phyloP scores from a whole-genome alignment of 2,797 vertebrate genomes.

The Alcedo quadribrachys region DNA sequence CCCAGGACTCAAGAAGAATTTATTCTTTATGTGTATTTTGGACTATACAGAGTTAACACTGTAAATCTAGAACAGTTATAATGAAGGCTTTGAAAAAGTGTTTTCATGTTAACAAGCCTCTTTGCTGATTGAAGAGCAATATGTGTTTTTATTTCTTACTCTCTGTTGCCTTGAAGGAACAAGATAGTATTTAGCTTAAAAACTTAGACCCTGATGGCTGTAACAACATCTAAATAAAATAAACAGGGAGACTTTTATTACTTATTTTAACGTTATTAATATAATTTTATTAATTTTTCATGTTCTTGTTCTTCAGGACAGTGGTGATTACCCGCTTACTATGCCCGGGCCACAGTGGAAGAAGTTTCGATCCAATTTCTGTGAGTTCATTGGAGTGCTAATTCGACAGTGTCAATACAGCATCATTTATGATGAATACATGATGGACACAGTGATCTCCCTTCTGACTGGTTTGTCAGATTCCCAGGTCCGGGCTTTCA shows the following conservation, averaged over 20 bases:
- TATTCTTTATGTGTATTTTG: not conserved
- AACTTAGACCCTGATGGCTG: not conserved
- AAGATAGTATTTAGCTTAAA: not conserved
- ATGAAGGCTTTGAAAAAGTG: not conserved
- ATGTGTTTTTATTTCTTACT: not conserved
- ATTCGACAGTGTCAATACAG: constrained; percentile 99
- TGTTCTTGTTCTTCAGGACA: constrained; percentile 84
- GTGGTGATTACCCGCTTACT: constrained; percentile 97
- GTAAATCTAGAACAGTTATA: not conserved
- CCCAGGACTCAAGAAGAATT: not conserved
- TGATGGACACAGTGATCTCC: constrained; percentile 99
- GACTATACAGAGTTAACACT: not conserved
- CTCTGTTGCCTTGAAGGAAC: not conserved
- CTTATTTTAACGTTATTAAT: not conserved
- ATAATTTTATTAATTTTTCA: not conserved
- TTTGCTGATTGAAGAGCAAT: not conserved
- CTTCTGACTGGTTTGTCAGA: constrained; percentile 98
- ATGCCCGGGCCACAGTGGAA: constrained; percentile 99
- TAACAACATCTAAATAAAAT: not conserved
- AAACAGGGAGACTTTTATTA: not conserved
- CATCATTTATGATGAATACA: constrained; percentile 99
- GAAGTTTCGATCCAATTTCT: constrained; percentile 99
- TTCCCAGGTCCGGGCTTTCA: constrained; percentile 98
- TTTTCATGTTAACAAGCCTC: not conserved
- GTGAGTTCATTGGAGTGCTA: constrained; percentile 97